Evolutionary conservation across 2,797 vertebrate species (phyloP).

Genomic region (Takifugu rubripes): DNA sequence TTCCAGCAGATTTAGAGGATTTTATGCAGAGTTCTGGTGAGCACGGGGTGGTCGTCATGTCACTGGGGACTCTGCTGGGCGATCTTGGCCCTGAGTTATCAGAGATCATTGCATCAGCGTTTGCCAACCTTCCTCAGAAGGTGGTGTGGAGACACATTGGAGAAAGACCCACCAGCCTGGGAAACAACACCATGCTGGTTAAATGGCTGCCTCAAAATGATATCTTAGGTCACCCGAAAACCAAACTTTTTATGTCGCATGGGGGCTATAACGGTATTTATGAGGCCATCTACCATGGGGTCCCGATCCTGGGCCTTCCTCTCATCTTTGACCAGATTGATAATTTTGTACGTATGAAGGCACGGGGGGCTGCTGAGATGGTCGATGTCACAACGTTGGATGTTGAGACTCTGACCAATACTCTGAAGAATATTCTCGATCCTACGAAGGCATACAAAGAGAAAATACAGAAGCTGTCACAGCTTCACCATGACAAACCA

Average conservation of each 20-base stretch:
- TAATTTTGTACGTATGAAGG: slow-evolving; percentile 56
- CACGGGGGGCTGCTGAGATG: slow-evolving; percentile 36
- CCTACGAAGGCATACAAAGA: slow-evolving; percentile 42
- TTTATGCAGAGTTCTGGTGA: slow-evolving; percentile 64
- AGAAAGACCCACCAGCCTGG: slow-evolving; percentile 29
- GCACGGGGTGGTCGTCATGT: slow-evolving; percentile 68
- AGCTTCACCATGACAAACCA: slow-evolving; percentile 55
- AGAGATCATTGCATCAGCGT: slow-evolving; percentile 48
- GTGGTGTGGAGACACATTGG: slow-evolving; percentile 63
- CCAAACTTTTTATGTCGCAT: slow-evolving; percentile 60
- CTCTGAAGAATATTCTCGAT: slow-evolving; percentile 52
- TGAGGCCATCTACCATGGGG: slow-evolving; percentile 59
- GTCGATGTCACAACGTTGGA: slow-evolving; percentile 46
- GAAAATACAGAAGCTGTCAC: slow-evolving; percentile 58
- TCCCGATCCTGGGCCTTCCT: slow-evolving; percentile 61
- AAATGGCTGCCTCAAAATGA: slow-evolving; percentile 72
- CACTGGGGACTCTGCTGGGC: slow-evolving; percentile 56
- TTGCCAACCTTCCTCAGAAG: slow-evolving; percentile 63
- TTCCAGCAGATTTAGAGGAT: slow-evolving; percentile 57
- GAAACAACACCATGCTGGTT: slow-evolving; percentile 66
- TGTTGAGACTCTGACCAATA: slow-evolving; percentile 40
- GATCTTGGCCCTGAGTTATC: slow-evolving; percentile 45
- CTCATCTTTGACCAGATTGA: slow-evolving; percentile 63
- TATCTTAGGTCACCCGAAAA: slow-evolving; percentile 66
- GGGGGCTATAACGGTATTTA: slow-evolving; percentile 69